phyloP scores from a whole-genome alignment of 2,113 vertebrate species.

The Oxyura jamaicensis region DNA sequence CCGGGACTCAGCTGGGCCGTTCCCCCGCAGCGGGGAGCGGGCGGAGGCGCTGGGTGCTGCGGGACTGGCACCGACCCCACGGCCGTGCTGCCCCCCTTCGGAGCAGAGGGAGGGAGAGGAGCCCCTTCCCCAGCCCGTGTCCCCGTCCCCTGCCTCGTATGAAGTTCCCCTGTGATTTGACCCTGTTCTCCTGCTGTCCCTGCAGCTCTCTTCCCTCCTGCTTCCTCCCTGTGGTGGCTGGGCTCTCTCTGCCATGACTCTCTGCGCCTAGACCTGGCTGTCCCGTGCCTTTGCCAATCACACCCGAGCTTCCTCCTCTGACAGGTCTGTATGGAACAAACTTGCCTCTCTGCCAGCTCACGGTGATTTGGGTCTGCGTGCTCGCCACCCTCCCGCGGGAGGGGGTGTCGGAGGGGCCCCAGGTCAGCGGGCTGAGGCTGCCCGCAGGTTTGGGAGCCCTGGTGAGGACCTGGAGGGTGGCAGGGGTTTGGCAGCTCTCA shows the following conservation, averaged over 20 bases:
- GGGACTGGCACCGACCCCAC: accelerated
- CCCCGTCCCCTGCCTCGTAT: neutral
- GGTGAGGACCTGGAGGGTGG: neutral
- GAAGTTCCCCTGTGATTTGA: constrained; percentile 15
- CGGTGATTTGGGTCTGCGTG: neutral
- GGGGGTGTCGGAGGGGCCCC: neutral
- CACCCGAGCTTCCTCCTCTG: constrained; percentile 71
- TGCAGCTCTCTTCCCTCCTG: constrained; percentile 79
- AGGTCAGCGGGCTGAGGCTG: neutral
- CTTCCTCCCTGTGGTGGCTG: constrained; percentile 83
- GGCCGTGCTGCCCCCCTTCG: accelerated
- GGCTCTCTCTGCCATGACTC: constrained; percentile 80
- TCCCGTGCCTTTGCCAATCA: constrained; percentile 79
- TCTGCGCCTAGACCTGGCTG: constrained; percentile 78
- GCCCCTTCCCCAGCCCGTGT: no score
- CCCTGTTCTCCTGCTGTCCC: constrained; percentile 70
- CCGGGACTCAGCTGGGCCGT: neutral
- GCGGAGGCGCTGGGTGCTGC: neutral
- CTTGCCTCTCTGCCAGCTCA: neutral
- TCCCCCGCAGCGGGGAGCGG: accelerated
- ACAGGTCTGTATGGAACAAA: constrained; percentile 82
- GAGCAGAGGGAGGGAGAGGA: no score
- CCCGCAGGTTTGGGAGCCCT: neutral
- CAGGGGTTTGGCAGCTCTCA: neutral
- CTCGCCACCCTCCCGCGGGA: neutral